Conservation (phyloP, 2,797 vertebrate genomes). For the Alauda arvensis region DNA sequence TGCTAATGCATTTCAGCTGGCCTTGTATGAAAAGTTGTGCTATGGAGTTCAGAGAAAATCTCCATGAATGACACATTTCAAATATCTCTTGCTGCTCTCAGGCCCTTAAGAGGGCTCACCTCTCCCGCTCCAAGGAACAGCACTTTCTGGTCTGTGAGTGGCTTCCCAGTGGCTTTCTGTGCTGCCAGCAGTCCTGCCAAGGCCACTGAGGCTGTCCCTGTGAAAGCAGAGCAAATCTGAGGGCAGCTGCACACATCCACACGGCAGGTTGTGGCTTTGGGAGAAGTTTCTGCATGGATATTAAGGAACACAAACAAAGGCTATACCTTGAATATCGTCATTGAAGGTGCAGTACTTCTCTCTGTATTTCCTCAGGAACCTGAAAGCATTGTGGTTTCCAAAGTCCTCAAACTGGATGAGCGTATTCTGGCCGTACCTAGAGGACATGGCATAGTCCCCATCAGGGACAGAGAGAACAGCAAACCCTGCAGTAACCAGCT, state of each 20-base stretch:
- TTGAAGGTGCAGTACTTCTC: conserved; percentile 98
- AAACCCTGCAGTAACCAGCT: rapidly evolving
- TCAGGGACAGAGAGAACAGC: no score
- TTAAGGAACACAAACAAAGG: not conserved
- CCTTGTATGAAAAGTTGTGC: rapidly evolving
- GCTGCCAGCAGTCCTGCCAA: conserved; percentile 90
- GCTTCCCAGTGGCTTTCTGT: conserved; percentile 82
- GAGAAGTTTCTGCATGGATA: rapidly evolving
- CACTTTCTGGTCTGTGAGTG: conserved; percentile 86
- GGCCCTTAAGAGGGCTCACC: conserved; percentile 62
- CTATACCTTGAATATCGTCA: conserved; percentile 94
- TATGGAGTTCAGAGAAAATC: rapidly evolving
- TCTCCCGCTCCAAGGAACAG: conserved; percentile 97
- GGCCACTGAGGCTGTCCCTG: conserved; percentile 92
- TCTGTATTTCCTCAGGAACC: conserved; percentile 89
- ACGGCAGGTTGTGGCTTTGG: rapidly evolving
- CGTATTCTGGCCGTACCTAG: conserved; percentile 86
- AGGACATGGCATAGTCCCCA: not conserved
- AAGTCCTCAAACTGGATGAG: conserved; percentile 98
- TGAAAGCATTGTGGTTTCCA: conserved; percentile 96
- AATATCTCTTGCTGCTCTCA: not conserved
- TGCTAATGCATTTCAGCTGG: not conserved
- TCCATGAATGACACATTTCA: rapidly evolving
- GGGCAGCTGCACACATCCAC: rapidly evolving
- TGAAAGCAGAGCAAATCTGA: not conserved